Evolutionary conservation across 2,113 vertebrate species (phyloP), one percentile per base, ranked within the genome.

Genomic region (Mirza zaza): DNA sequence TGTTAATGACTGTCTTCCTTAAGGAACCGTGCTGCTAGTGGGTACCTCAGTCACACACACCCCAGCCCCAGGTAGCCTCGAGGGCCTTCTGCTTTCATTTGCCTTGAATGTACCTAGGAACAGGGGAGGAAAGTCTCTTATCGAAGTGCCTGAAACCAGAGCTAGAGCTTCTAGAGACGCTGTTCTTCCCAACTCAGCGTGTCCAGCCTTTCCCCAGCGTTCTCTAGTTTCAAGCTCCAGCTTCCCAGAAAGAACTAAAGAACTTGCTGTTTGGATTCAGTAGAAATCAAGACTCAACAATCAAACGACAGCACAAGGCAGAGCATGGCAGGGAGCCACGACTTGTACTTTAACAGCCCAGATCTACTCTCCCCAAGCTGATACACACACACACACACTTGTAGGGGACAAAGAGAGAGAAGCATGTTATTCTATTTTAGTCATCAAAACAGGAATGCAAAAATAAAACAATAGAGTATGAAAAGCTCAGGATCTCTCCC

Each of bases 401-500:
- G 86, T 48, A 50, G 77, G 55, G 61, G 42, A 95, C 67, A 79
- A 50, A 97, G 85, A 92, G 48, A 94, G 68, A 73, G 76, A 94
- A 91, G 36, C 92, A 80, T 76, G 71, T 70, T 57, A 42, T 77
- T 67, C 32, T 55, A 45, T 90, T 88, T 93, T 91, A 82, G 84
- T 77, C 42, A 34, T 87, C 87, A 61, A 77, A 79, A 94, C 86
- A 94, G 48, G 68, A 48, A 85, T 21, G 63, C 55, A 94, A 77
- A 96, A 57, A 23, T 63, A 85, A 63, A n/a, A 81, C 68, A 8
- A 2, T 14, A 59, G 61, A 59, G 3, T 81, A 23, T 25, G 52
- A 88, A 90, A 95, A 79, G 85, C 81, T 87, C 81, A 91, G 77
- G 59, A 36, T 93, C 73, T 92, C 95, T 92, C 93, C 93, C 48